Conservation (phyloP, 2,113 vertebrate species). For the Benitochromis conjunctus region DNA sequence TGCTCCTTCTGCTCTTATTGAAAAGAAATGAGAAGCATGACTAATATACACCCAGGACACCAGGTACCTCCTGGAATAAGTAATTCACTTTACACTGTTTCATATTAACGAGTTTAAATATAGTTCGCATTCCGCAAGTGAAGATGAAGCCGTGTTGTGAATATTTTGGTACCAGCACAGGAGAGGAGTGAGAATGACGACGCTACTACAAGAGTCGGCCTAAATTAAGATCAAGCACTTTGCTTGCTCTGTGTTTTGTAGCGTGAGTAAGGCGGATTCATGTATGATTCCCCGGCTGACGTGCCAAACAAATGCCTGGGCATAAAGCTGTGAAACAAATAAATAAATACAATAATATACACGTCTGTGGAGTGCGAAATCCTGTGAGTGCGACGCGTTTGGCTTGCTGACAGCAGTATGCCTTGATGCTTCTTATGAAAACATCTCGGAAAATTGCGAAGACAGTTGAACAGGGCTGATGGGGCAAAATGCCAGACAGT, state of each 20-base stretch:
- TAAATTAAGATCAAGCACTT: slow-evolving; percentile 31
- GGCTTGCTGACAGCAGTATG: neutral
- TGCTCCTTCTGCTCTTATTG: slow-evolving; percentile 22
- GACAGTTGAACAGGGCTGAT: neutral
- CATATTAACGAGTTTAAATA: slow-evolving; percentile 22
- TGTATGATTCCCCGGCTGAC: slow-evolving; percentile 8
- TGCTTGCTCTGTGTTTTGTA: slow-evolving; percentile 24
- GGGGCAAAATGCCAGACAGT: neutral
- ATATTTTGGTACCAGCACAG: slow-evolving; percentile 1
- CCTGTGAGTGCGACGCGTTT: neutral
- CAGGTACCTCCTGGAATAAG: slow-evolving; percentile 14
- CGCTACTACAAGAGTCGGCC: slow-evolving; percentile 17
- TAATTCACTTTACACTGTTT: slow-evolving; percentile 3
- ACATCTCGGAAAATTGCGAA: slow-evolving; percentile 1
- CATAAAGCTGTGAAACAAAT: neutral
- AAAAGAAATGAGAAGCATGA: slow-evolving; percentile 30
- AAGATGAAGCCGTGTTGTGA: neutral
- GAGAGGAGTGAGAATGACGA: slow-evolving; percentile 8
- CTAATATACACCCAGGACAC: slow-evolving; percentile 8
- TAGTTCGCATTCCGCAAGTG: neutral
- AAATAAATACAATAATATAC: neutral
- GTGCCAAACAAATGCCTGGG: slow-evolving; percentile 15
- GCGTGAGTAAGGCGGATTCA: slow-evolving; percentile 37
- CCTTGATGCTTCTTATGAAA: neutral
- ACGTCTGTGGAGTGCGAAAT: neutral